Evolutionary conservation across 2,797 vertebrate species (phyloP), one percentile per base, ranked within the genome.

Genomic region (Thalassophryne amazonica): DNA sequence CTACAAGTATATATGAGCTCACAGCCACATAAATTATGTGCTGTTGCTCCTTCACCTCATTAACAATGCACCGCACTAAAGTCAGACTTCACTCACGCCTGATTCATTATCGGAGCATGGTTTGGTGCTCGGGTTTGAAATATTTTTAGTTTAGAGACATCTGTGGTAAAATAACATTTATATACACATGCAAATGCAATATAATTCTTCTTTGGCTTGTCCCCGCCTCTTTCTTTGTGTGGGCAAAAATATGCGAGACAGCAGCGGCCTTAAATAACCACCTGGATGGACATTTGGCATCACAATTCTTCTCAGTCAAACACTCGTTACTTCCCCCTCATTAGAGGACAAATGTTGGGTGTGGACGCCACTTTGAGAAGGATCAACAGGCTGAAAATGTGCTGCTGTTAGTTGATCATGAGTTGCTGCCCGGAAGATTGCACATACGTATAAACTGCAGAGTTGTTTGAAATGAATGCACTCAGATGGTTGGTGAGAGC

Each of bases 241-340:
- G 40, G 53, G 33, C 53, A 65, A 65, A 82, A 89, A 81, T 80
- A 61, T 81, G 65, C n/a, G 51, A 62, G 73, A 78, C 66, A 74
- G 77, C 49, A 40, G 62, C 9, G 69, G 64, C 45, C 69, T 76
- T 89, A 83, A 89, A 88, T 85, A 88, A 89, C 84, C 90, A 88
- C 84, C 76, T 81, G 63, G 80, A 82, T 1, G 54, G 69, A 89
- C 83, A 87, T 86, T 89, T 85, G 84, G 85, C 81, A 81, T 85
- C 78, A 74, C 78, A 81, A 81, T 87, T 78, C 80, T 81, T 77
- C 65, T 52, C 69, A 54, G 77, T 66, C 74, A 65, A 73, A 84
- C 63, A 69, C 77, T 48, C 67, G 87, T 91, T 89, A 91, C 80
- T 90, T 91, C 86, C 86, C 83, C 82, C 78, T 89, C 88, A 91